Conservation (phyloP, 2,113 vertebrate genomes). For the Ptilorrhoa leucosticta region DNA sequence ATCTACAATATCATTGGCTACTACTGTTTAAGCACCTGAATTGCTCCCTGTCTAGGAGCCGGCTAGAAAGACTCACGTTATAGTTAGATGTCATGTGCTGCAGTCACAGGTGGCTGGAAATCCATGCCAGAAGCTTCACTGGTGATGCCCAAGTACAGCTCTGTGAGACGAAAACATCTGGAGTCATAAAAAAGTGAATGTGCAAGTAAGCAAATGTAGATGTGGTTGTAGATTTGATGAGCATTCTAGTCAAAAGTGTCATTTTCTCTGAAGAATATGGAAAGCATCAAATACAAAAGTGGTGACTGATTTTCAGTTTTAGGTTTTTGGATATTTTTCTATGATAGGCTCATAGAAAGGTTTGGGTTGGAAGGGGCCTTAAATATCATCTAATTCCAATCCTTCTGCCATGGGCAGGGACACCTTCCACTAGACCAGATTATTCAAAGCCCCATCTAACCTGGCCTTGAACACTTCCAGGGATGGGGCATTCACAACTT, state of each 20-base stretch:
- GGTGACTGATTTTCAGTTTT: background rate
- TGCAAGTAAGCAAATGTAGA: background rate
- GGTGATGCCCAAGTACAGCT: rapidly evolving
- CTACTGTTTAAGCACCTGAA: background rate
- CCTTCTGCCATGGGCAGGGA: background rate
- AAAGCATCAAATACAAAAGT: background rate
- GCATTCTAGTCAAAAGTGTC: background rate
- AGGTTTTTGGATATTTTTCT: background rate
- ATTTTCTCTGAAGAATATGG: background rate
- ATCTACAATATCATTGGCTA: background rate
- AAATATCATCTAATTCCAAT: background rate
- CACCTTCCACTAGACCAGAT: background rate
- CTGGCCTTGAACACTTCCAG: background rate
- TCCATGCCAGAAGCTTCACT: background rate
- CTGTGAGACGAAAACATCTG: background rate
- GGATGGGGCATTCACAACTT: background rate
- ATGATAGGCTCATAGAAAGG: background rate
- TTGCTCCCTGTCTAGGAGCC: background rate
- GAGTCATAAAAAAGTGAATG: background rate
- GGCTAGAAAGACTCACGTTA: background rate
- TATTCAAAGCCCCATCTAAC: background rate
- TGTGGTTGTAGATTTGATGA: background rate
- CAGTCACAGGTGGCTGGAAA: background rate
- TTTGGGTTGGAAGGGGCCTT: background rate
- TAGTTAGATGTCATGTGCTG: background rate